Percentiles rank a stretch among this genome's conserved stretches.
Evolutionary conservation across 2,113 vertebrate genomes (phyloP).

Genomic region (Todiramphus saurophagus): DNA sequence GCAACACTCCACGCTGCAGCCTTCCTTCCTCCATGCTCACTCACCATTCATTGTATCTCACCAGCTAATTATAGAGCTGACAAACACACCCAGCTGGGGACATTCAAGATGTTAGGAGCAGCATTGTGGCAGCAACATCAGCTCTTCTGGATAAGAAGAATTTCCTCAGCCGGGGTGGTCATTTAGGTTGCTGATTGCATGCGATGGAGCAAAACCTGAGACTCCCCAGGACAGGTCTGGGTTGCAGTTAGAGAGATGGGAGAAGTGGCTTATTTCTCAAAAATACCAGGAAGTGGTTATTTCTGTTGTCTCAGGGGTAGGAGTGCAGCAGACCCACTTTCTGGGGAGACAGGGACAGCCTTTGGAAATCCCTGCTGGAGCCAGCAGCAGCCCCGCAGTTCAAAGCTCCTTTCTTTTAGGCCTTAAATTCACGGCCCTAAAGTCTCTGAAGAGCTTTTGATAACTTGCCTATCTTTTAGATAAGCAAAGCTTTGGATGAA

Average conservation of each 20-base stretch:
- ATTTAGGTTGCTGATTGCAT: not conserved
- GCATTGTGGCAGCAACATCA: not conserved
- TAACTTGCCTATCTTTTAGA: conserved; percentile 61
- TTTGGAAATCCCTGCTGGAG: conserved; percentile 55
- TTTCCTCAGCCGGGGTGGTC: not conserved
- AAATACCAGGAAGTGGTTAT: not conserved
- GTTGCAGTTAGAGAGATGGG: not conserved
- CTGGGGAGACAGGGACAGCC: not conserved
- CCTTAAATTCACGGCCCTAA: conserved; percentile 45
- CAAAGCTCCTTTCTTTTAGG: conserved; percentile 59
- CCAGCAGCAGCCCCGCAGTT: conserved; percentile 34
- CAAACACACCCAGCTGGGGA: not conserved
- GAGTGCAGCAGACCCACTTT: not conserved
- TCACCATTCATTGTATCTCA: not conserved
- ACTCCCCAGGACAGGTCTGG: not conserved
- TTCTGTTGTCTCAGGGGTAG: not conserved
- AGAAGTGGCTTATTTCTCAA: not conserved
- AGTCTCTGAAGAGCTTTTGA: conserved; percentile 61
- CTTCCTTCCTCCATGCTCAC: conserved; percentile 1
- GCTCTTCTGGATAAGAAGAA: not conserved
- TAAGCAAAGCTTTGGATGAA: conserved; percentile 62
- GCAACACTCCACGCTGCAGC: not conserved
- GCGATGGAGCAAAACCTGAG: not conserved
- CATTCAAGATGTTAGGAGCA: not conserved
- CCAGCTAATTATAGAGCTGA: conserved; percentile 12